Evolutionary conservation across 1,140 invertebrate genomes (phyloP).

Genomic region (Zophobas atratus): DNA sequence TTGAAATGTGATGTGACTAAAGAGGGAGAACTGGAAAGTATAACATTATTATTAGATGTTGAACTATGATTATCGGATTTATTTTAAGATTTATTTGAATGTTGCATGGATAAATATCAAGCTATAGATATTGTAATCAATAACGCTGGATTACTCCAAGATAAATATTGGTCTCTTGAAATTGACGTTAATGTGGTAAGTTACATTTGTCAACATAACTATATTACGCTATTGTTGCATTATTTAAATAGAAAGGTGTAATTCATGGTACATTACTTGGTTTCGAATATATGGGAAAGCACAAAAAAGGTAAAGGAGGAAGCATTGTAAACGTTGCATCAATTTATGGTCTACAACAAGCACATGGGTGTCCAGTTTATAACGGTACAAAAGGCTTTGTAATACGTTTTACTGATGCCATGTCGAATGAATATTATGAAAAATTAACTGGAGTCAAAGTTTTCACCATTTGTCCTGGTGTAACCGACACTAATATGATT

Average conservation of each 20-base stretch:
- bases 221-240: slow-evolving; percentile 44
- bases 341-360: slow-evolving; percentile 65
- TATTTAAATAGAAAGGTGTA: slow-evolving; percentile 64
- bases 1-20: slow-evolving; percentile 54
- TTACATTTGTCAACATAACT: slow-evolving; percentile 53
- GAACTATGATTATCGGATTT: background rate
- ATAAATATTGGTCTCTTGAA: slow-evolving; percentile 67
- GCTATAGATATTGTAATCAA: slow-evolving; percentile 70
- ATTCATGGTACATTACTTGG: slow-evolving; percentile 67
- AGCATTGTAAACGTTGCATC: slow-evolving; percentile 66
- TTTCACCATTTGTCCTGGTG: slow-evolving; percentile 59
- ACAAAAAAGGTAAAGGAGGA: slow-evolving; percentile 66
- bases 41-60: slow-evolving; percentile 16
- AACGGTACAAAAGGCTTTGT: slow-evolving; percentile 69
- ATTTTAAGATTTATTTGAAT: slow-evolving; percentile 63
- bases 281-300: slow-evolving; percentile 68
- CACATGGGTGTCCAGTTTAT: slow-evolving; percentile 67
- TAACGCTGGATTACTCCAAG: slow-evolving; percentile 69
- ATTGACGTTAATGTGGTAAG: slow-evolving; percentile 70
- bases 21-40: slow-evolving; percentile 66
- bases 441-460: slow-evolving; percentile 67
- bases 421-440: slow-evolving; percentile 57
- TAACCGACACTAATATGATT: slow-evolving; percentile 26
- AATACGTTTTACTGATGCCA: slow-evolving; percentile 69
- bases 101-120: slow-evolving; percentile 59